Evolutionary conservation across 2,113 vertebrate species (phyloP).

Genomic region (Corvus moneduloides): DNA sequence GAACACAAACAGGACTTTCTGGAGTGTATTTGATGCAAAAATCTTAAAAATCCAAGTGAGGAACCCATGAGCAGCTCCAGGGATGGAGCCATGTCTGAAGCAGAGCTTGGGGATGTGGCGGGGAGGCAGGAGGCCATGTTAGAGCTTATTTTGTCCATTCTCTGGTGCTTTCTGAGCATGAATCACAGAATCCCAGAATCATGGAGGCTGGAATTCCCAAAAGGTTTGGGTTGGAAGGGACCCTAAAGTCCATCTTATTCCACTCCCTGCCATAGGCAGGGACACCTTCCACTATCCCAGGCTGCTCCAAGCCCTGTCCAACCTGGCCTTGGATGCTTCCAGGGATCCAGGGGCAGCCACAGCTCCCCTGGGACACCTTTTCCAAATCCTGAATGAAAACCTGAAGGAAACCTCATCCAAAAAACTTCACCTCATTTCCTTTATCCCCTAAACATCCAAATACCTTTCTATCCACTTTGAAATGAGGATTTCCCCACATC

Average conservation of each 20-base stretch:
- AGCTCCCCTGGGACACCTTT: accelerated
- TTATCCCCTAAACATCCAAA: neutral
- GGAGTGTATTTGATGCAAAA: neutral
- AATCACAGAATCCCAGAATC: neutral
- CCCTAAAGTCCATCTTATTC: no score
- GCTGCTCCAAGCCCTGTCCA: neutral
- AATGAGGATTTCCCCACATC: accelerated
- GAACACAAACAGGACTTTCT: neutral
- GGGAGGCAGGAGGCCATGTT: accelerated
- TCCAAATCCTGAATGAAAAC: neutral
- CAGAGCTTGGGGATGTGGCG: neutral
- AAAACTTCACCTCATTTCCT: neutral
- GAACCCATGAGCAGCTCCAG: neutral
- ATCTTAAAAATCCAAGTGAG: neutral
- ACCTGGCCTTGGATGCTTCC: accelerated
- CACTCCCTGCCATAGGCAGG: neutral
- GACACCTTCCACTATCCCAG: neutral
- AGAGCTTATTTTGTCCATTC: neutral
- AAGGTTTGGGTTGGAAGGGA: neutral
- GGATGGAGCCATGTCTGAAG: accelerated
- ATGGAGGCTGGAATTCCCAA: neutral
- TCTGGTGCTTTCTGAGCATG: neutral
- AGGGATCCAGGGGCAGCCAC: neutral
- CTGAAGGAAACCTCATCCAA: neutral
- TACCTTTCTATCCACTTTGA: accelerated